These are phyloP conservation scores for Plotosus lineatus DNA, from an alignment of 2,113 vertebrate genomes.

Conservation along the genomic window DNA sequence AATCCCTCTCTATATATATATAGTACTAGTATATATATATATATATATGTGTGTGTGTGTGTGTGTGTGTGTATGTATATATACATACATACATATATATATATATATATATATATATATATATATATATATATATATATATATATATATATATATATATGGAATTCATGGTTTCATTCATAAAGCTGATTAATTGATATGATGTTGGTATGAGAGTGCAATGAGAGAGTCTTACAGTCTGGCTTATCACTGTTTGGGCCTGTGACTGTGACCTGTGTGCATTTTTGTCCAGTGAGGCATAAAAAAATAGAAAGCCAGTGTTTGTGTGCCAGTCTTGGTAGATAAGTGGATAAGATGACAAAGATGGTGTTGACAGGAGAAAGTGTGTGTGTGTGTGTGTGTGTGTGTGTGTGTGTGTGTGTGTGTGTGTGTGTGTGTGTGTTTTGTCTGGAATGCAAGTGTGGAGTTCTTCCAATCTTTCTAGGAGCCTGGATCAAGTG, in stretches of 20 bases:
- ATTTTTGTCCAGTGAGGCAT: neutral
- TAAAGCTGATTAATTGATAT: too few species aligned
- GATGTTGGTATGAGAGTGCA: neutral
- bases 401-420: constrained; percentile 8
- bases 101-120: too few species aligned
- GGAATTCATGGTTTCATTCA: too few species aligned
- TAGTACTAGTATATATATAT: too few species aligned
- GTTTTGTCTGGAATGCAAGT: constrained; percentile 27
- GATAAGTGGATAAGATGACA: constrained; percentile 21
- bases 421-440: constrained; percentile 14
- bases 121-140: too few species aligned
- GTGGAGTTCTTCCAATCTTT: constrained; percentile 27
- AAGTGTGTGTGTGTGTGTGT: constrained; percentile 21
- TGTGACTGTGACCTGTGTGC: too few species aligned
- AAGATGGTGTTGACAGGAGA: constrained; percentile 20
- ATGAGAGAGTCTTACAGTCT: neutral
- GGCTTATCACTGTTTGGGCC: neutral
- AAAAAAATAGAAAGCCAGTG: constrained; percentile 19
- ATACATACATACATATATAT: too few species aligned
- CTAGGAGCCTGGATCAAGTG: constrained; percentile 14
- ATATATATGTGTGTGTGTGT: too few species aligned
- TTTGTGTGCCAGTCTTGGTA: constrained; percentile 9
- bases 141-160: too few species aligned
- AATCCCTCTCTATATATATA: too few species aligned
- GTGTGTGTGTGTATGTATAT: too few species aligned